Evolutionary conservation across 2,888 invertebrate genomes (phyloP), one percentile per base, ranked within the genome.

Genomic region (Zaprionus lineosus): DNA sequence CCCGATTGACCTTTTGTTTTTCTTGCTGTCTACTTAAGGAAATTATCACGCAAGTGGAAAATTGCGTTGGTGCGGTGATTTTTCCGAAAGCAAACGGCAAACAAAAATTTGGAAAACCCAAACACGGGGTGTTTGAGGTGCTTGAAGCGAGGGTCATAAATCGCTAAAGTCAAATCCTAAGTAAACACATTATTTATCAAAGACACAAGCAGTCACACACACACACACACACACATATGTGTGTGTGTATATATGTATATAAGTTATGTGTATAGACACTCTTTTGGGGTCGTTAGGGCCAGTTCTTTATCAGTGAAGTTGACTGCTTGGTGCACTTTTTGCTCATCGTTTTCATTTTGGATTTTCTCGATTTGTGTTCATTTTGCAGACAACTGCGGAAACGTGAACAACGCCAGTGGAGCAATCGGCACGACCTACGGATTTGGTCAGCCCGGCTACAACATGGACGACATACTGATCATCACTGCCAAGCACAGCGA

Each of bases 391-490:
- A 89, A 89, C 88, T 89, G 89, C 69, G 88, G 87, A 65, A 87
- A 83, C 77, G 84, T 75, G 73, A 88, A 82, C 88, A 88, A 84
- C 83, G 62, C 86, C 16, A 79, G 73, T 70, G 76, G 79, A 67
- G 47, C 73, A 50, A 50, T 24, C 46, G 29, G 29, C 2, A 12
- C 29, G 11, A 29, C 29, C 40, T 85, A 62, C 57, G 53, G 68
- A 43, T 71, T 50, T 53, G 64, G 57, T 61, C 69, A 66, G 58
- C 70, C 73, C 53, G 83, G 78, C 56, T 86, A 85, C 73, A 93
- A 93, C 87, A 94, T 95, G 93, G 95, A 95, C 90, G 96, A 96
- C 88, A 95, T 96, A 68, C 91, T 96, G 57, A 94, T 96, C 86
- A 91, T 96, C 59, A 95, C 95, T 87, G 93, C 95, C 79, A 94